Conservation (phyloP, 2,888 invertebrate genomes). For the Adelphocoris suturalis region DNA sequence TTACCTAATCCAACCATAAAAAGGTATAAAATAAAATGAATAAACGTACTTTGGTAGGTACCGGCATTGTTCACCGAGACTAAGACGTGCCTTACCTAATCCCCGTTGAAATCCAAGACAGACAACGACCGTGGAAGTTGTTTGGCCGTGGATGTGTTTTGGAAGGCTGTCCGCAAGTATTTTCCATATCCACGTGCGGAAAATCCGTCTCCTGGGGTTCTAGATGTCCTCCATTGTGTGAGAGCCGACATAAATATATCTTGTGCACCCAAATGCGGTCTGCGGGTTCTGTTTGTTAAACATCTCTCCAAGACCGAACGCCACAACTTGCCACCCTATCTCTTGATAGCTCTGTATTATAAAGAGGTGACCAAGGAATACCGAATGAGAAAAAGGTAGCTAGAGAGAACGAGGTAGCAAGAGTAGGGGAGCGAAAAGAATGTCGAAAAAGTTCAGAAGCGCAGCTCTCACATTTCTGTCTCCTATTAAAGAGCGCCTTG, state of each 20-base stretch:
- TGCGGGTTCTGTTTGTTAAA: slow-evolving; percentile 15
- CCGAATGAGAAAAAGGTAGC: slow-evolving; percentile 71
- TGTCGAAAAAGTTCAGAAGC: slow-evolving; percentile 45
- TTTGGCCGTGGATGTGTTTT: no score
- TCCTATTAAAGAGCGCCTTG: slow-evolving; percentile 52
- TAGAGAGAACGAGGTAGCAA: slow-evolving; percentile 73
- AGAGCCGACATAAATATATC: slow-evolving; percentile 32
- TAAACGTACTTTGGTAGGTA: no score
- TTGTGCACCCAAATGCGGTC: slow-evolving; percentile 65
- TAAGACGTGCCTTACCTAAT: no score
- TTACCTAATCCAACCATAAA: no score
- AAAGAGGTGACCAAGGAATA: slow-evolving; percentile 63
- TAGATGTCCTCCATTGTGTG: background rate
- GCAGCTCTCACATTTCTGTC: slow-evolving; percentile 53
- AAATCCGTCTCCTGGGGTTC: background rate
- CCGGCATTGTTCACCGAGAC: no score
- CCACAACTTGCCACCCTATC: slow-evolving; percentile 34
- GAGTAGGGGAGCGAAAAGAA: slow-evolving; percentile 73
- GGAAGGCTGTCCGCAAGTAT: background rate
- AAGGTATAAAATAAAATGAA: no score
- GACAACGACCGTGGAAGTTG: no score
- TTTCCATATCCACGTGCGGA: slow-evolving; percentile 55
- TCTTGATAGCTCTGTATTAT: slow-evolving; percentile 36
- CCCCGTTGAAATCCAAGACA: no score
- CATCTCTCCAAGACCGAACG: background rate